Conservation (phyloP, 2,888 invertebrate genomes). For the Ethmia dodecea region DNA sequence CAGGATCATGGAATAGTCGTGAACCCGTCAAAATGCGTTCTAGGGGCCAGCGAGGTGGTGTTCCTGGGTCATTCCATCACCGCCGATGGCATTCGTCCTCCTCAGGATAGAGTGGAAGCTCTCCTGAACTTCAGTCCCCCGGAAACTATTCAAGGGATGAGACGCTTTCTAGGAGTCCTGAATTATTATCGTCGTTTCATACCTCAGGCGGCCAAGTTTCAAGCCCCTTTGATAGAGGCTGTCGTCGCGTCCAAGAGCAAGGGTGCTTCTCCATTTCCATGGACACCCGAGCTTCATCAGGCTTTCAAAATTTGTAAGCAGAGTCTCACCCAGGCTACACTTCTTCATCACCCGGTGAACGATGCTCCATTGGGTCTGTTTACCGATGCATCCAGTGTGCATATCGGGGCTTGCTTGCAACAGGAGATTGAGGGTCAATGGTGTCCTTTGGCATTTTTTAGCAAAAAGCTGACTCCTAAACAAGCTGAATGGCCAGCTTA, state of each 20-base stretch:
- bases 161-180: constrained; percentile 16
- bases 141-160: constrained; percentile 9
- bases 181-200: too few species aligned
- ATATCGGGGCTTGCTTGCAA: constrained; percentile 15
- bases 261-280: constrained; percentile 1
- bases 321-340: constrained; percentile 2
- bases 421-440: constrained; percentile 9
- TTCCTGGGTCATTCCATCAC: constrained; percentile 25
- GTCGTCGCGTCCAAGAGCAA: constrained; percentile 3
- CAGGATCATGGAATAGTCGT: constrained; percentile 24
- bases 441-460: constrained; percentile 19
- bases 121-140: constrained; percentile 10
- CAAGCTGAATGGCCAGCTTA: constrained; percentile 19
- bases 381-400: constrained; percentile 13
- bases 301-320: constrained; percentile 7
- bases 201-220: too few species aligned
- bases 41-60: constrained; percentile 18
- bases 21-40: constrained; percentile 26
- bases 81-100: constrained; percentile 16
- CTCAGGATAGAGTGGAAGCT: constrained; percentile 8
- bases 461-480: constrained; percentile 13
- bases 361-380: constrained; percentile 1
- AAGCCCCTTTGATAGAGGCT: too few species aligned
- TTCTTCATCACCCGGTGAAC: background rate
- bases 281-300: constrained; percentile 1